Evolutionary conservation across 2,888 invertebrate species (phyloP).

Genomic region (Syritta pipiens): DNA sequence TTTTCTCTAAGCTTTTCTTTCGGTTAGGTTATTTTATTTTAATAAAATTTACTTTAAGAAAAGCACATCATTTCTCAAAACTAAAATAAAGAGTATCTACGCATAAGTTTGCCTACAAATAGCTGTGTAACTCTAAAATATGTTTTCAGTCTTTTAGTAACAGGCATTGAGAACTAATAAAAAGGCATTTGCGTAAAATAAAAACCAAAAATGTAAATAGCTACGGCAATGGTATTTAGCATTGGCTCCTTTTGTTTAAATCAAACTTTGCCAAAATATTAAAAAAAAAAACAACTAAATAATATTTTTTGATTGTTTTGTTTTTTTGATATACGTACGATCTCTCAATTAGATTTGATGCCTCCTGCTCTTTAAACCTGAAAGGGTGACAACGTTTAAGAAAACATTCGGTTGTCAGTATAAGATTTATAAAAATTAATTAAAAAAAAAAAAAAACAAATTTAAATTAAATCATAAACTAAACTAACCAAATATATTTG

Average conservation of each 20-base stretch:
- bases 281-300: conserved; percentile 50
- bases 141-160: neutral
- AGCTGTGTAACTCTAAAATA: conserved; percentile 28
- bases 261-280: conserved; percentile 35
- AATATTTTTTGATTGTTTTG: conserved; percentile 42
- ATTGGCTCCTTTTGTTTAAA: conserved; percentile 6
- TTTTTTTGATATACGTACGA: conserved; percentile 77
- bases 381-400: conserved; percentile 75
- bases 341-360: conserved; percentile 79
- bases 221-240: conserved; percentile 28
- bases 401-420: conserved; percentile 55
- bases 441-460: neutral
- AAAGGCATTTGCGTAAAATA: conserved; percentile 9
- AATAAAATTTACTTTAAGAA: conserved; percentile 12
- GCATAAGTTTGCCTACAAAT: conserved; percentile 41
- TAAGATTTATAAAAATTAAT: conserved; percentile 16
- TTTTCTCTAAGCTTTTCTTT: neutral
- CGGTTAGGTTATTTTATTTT: neutral
- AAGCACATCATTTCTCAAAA: conserved; percentile 33
- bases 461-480: neutral
- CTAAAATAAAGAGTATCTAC: conserved; percentile 26
- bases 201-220: neutral
- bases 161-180: conserved; percentile 24
- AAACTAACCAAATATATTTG: neutral
- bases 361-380: conserved; percentile 80